A percentile compares a stretch with the other conserved stretches of the same genome.
phyloP scores from a whole-genome alignment of 2,888 invertebrate species.

The Priocnemis perturbator region DNA sequence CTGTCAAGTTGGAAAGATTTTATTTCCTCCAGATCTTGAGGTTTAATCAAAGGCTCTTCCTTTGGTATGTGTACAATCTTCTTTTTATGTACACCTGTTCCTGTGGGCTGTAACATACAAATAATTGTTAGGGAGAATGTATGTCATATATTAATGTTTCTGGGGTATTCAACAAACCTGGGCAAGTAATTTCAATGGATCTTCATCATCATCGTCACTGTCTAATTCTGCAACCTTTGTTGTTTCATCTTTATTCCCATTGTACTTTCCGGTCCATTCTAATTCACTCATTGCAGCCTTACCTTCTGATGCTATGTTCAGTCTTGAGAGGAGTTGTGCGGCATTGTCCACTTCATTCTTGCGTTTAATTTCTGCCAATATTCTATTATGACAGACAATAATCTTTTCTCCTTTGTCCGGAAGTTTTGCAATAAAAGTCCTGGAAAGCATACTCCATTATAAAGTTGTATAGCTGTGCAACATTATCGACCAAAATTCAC shows the following conservation, averaged over 20 bases:
- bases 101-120: slow-evolving; percentile 63
- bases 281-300: slow-evolving; percentile 77
- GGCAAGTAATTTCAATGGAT: slow-evolving; percentile 79
- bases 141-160: neutral
- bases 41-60: slow-evolving; percentile 76
- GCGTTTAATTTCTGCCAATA: slow-evolving; percentile 75
- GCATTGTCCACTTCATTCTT: slow-evolving; percentile 77
- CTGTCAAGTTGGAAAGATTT: slow-evolving; percentile 59
- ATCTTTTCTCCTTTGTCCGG: slow-evolving; percentile 80
- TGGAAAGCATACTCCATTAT: slow-evolving; percentile 58
- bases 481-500: slow-evolving; percentile 31
- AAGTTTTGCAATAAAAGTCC: slow-evolving; percentile 77
- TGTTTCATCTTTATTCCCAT: slow-evolving; percentile 60
- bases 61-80: slow-evolving; percentile 75
- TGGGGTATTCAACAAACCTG: slow-evolving; percentile 68
- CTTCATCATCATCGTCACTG: slow-evolving; percentile 79
- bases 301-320: slow-evolving; percentile 76
- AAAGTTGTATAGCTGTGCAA: neutral
- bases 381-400: slow-evolving; percentile 75
- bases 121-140: neutral
- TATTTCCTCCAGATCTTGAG: slow-evolving; percentile 77
- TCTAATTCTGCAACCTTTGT: slow-evolving; percentile 76
- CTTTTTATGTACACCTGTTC: slow-evolving; percentile 76
- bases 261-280: slow-evolving; percentile 79
- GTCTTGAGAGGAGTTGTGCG: slow-evolving; percentile 76